A percentile compares a stretch with the other conserved stretches of the same genome.
phyloP scores from a whole-genome alignment of 1,140 invertebrate genomes.

The Atopsyche davidsoni region DNA sequence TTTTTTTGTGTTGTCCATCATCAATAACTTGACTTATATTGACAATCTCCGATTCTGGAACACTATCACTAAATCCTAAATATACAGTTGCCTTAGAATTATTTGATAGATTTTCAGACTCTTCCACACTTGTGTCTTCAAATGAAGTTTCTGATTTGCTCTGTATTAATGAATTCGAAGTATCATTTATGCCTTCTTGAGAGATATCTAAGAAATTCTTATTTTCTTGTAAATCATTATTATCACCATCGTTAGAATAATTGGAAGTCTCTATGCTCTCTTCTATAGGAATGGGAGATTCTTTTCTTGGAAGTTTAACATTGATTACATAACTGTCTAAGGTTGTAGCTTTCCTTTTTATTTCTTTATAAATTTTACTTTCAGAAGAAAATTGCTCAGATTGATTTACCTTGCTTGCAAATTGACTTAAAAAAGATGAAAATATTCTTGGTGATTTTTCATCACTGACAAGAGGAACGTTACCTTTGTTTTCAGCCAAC shows the following conservation, averaged over 20 bases:
- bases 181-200: too few species aligned
- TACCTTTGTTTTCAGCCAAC: conserved; percentile 20
- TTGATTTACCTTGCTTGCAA: conserved; percentile 34
- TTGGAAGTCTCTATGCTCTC: not conserved
- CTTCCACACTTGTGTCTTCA: too few species aligned
- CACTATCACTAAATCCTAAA: conserved; percentile 36
- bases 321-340: conserved; percentile 23
- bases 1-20: not conserved
- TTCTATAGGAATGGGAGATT: conserved; percentile 11
- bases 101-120: too few species aligned
- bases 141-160: too few species aligned
- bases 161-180: too few species aligned
- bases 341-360: conserved; percentile 24
- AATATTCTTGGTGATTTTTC: conserved; percentile 42
- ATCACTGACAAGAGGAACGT: conserved; percentile 33
- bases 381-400: conserved; percentile 16
- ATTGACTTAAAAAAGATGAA: conserved; percentile 44
- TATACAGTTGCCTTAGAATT: conserved; percentile 35
- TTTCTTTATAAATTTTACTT: conserved; percentile 23
- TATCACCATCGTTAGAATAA: too few species aligned
- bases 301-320: conserved; percentile 30
- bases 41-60: conserved; percentile 43
- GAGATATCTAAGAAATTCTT: too few species aligned
- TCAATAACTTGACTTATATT: conserved; percentile 35
- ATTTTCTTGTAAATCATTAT: too few species aligned